Base-by-base conservation (phyloP, 2,797 vertebrate species). In the Fundulus diaphanus region DNA sequence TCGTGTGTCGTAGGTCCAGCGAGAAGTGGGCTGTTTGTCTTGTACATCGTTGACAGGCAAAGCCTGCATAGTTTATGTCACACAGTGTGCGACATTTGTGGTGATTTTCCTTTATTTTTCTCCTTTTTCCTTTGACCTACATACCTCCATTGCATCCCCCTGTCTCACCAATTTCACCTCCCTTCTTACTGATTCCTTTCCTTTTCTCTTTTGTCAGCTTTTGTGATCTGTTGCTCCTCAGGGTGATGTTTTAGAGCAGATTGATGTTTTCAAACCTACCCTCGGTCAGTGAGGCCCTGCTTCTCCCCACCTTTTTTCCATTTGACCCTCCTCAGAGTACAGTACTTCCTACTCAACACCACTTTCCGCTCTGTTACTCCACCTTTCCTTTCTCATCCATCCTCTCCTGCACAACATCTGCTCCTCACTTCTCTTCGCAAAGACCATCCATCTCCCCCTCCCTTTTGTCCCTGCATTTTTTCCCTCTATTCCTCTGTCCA, bases 201-300 rank as follows among this genome's bases (percentile, higher is more conserved):
- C 54, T 35, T 54, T 63, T 76, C 74, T 42, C 49, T 79, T 84
- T 79, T 85, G 74, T 90, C 75, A 77, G 72, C 69, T 57, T 70
- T 72, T 78, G 77, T 90, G 87, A 92, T 88, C 75, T 79, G 82
- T 90, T 83, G 85, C 79, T 91, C 89, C 90, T 87, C 54, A 1
- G 89, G 90, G 90, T 83, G 74, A 88, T 0, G 82, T 89, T 86
- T 68, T 3, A 11, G 69, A 61, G 54, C 61, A 88, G 88, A 93
- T 87, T 92, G 82, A 92, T 91, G 52, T 74, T 68, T 83, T 85
- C 20, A 63, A 82, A 70, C 63, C 46, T 63, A 57, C 69, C 77
- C 89, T 59, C 80, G 85, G 82, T 90, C 90, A 86, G 71, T 57
- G 68, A 81, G 44, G 68, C 48, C 68, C 59, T 67, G 67, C 71